phyloP scores from a whole-genome alignment of 2,113 vertebrate genomes.

The Irena cyanogastra region DNA sequence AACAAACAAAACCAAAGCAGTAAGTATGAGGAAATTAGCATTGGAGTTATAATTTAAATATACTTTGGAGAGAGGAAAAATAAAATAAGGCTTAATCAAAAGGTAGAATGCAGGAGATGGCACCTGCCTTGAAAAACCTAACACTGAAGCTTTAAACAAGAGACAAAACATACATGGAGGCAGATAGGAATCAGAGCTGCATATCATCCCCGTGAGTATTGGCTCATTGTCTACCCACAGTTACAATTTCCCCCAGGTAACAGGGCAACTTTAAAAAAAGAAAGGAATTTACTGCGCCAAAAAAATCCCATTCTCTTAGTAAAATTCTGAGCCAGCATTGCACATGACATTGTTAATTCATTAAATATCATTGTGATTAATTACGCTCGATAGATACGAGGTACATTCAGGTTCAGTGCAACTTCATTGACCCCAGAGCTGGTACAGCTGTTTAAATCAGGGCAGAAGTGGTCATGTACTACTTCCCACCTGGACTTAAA shows the following conservation, averaged over 20 bases:
- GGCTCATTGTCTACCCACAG: background rate
- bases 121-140: background rate
- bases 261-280: background rate
- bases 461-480: background rate
- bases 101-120: background rate
- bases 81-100: background rate
- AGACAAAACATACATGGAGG: constrained; percentile 7
- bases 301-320: background rate
- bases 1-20: background rate
- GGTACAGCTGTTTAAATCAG: constrained; percentile 17
- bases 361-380: constrained; percentile 17
- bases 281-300: background rate
- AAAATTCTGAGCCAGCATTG: constrained; percentile 17
- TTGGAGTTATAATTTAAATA: background rate
- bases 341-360: background rate
- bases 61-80: background rate
- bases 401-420: background rate
- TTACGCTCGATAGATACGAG: background rate
- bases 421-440: background rate
- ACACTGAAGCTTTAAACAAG: constrained; percentile 15
- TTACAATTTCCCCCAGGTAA: background rate
- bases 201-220: constrained; percentile 7
- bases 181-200: constrained; percentile 44
- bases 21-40: background rate
- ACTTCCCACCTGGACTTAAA: constrained; percentile 3